Conservation (phyloP, 2,888 invertebrate genomes). For the Brachyopa scutellaris region DNA sequence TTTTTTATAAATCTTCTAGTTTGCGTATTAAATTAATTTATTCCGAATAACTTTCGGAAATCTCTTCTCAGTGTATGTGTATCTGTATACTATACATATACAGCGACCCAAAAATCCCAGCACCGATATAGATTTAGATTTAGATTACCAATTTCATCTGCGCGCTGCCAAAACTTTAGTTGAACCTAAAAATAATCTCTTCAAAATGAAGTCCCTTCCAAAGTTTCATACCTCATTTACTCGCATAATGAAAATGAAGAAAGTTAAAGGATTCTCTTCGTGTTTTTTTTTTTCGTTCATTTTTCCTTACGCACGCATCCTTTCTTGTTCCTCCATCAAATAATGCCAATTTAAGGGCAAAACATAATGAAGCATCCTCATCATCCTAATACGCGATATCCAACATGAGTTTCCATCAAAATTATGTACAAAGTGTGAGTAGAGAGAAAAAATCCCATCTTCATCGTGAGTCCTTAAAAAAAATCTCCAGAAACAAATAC, state of each 20-base stretch:
- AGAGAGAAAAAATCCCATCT: conserved; percentile 1
- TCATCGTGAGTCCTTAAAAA: not conserved
- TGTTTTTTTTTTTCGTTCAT: conserved; percentile 19
- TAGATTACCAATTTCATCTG: conserved; percentile 3
- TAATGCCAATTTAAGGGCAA: conserved; percentile 30
- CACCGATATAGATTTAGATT: no score
- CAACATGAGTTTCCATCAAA: conserved; percentile 35
- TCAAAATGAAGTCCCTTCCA: conserved; percentile 15
- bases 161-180: not conserved
- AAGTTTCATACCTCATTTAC: conserved; percentile 53
- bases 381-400: conserved; percentile 30
- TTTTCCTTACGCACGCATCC: not conserved
- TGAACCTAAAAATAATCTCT: conserved; percentile 22
- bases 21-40: no score
- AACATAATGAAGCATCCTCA: conserved; percentile 37
- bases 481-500: not conserved
- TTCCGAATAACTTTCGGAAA: not conserved
- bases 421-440: conserved; percentile 12
- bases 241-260: conserved; percentile 43
- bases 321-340: conserved; percentile 18
- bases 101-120: no score
- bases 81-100: no score
- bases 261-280: conserved; percentile 21
- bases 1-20: no score
- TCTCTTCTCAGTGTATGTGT: not conserved